Evolutionary conservation across 2,888 invertebrate genomes (phyloP), one percentile per base, ranked within the genome.

Genomic region (Coenonympha arcania): DNA sequence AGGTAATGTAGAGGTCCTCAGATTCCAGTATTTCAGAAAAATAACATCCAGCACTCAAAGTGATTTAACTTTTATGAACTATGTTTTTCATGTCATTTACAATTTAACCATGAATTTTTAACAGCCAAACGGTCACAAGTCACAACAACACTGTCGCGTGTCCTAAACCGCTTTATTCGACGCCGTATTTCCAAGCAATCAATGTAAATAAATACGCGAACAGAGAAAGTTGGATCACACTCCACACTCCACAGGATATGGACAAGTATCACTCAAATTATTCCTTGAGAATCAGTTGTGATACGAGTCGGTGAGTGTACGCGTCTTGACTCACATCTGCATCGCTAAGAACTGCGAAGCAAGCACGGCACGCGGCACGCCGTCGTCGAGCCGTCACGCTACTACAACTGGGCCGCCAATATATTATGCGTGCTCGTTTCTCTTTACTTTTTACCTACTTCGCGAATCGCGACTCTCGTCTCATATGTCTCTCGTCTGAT

Each of bases 341-440:
- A 28, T 34, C 48, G 55, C 52, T 55, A 56, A 48, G 46, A 50
- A 52, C 41, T 48, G n/a, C n/a, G n/a, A n/a, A n/a, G n/a, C n/a
- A 6, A 24, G 30, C n/a, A 11, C 30, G n/a, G 30, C 37, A n/a
- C 22, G 13, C 43, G 30, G 52, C 50, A 46, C 50, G 33, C 36
- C 53, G 36, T 44, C 50, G 33, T 31, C 53, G 36, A 51, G 65
- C 60, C 71, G 76, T 75, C 76, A 75, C 73, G 75, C 69, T 47
- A 60, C 68, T 68, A 61, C 68, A 77, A 73, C 71, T 78, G 62
- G 79, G 77, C 63, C 74, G 66, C 56, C 61, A 46, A 57, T 66
- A 68, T 19, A 40, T 73, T 68, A n/a, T n/a, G 69, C 69, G 65
- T 64, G 57, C 59, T 59, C 60, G 57, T 59, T 59, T 60, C 57